Conservation (phyloP, 2,113 vertebrate genomes). For the Albula glossodonta region DNA sequence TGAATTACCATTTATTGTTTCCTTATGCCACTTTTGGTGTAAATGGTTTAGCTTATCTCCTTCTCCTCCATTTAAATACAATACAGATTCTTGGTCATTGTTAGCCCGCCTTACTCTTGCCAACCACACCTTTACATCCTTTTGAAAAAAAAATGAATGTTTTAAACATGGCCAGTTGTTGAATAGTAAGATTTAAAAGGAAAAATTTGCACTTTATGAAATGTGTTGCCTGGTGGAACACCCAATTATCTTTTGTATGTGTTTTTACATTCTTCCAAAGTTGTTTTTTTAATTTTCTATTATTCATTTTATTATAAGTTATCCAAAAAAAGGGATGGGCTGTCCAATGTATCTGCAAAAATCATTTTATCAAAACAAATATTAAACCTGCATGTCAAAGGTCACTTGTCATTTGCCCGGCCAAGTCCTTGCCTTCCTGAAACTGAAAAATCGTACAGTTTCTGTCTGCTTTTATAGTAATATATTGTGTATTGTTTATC, state of each 20-base stretch:
- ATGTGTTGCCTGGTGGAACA: slow-evolving; percentile 45
- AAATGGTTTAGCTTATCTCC: slow-evolving; percentile 38
- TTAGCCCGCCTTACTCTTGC: slow-evolving; percentile 53
- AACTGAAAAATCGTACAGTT: slow-evolving; percentile 55
- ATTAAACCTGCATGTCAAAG: slow-evolving; percentile 53
- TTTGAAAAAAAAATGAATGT: slow-evolving; percentile 34
- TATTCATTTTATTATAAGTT: slow-evolving; percentile 46
- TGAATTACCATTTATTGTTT: slow-evolving; percentile 11
- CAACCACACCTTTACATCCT: slow-evolving; percentile 43
- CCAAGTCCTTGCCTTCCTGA: slow-evolving; percentile 59
- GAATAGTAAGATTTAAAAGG: slow-evolving; percentile 33
- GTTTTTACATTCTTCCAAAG: slow-evolving; percentile 49
- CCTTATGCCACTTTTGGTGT: slow-evolving; percentile 31
- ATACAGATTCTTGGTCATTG: slow-evolving; percentile 30
- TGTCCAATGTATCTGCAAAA: slow-evolving; percentile 45
- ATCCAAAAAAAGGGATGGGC: slow-evolving; percentile 47
- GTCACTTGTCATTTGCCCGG: slow-evolving; percentile 54
- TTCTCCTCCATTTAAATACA: slow-evolving; percentile 22
- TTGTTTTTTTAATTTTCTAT: slow-evolving; percentile 44
- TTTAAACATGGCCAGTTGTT: slow-evolving; percentile 42
- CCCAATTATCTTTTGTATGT: slow-evolving; percentile 48
- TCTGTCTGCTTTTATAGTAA: slow-evolving; percentile 60
- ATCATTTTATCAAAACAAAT: slow-evolving; percentile 50
- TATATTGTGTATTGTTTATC: slow-evolving; percentile 51
- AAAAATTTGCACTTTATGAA: slow-evolving; percentile 59